A percentile compares a stretch with the other conserved stretches of the same genome.
phyloP scores from a whole-genome alignment of 23 tunicate species.

The Styela plicata region DNA sequence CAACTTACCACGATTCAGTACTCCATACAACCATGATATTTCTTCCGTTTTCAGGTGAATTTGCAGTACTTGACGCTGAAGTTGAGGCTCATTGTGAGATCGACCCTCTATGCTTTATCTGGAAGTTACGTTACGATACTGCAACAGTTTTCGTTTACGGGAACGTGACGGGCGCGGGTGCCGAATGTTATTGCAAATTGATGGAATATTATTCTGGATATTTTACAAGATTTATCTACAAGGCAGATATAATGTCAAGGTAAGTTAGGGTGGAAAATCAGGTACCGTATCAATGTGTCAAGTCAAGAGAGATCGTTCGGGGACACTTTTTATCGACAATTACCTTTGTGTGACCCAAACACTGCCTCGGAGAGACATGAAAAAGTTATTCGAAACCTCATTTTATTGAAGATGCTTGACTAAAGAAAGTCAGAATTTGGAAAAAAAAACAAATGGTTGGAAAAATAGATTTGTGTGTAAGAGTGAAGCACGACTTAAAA shows the following conservation, averaged over 20 bases:
- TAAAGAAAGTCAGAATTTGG: too few species aligned
- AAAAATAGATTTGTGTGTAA: not conserved
- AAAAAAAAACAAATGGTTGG: not conserved
- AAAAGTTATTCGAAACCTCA: not conserved
- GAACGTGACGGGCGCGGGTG: slow-evolving; percentile 74
- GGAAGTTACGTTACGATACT: slow-evolving; percentile 65
- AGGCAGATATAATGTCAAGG: slow-evolving; percentile 96
- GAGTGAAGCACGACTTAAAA: too few species aligned
- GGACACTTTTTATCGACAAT: not conserved
- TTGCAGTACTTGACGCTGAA: slow-evolving; percentile 69
- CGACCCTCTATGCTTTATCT: slow-evolving; percentile 49
- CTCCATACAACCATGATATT: too few species aligned
- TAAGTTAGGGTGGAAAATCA: too few species aligned
- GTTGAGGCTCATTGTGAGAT: slow-evolving; percentile 70
- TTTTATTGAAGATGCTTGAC: too few species aligned
- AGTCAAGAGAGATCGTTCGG: too few species aligned
- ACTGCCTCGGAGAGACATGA: slow-evolving; percentile 3
- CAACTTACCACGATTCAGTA: too few species aligned
- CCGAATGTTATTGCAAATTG: slow-evolving; percentile 77
- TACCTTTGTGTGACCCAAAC: slow-evolving; percentile 11
- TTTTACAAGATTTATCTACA: slow-evolving; percentile 54
- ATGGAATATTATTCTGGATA: slow-evolving; percentile 92
- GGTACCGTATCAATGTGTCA: too few species aligned
- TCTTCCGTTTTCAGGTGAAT: slow-evolving; percentile 65
- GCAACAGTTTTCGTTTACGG: slow-evolving; percentile 35